phyloP scores from a whole-genome alignment of 2,888 invertebrate genomes.

The Belgica antarctica region DNA sequence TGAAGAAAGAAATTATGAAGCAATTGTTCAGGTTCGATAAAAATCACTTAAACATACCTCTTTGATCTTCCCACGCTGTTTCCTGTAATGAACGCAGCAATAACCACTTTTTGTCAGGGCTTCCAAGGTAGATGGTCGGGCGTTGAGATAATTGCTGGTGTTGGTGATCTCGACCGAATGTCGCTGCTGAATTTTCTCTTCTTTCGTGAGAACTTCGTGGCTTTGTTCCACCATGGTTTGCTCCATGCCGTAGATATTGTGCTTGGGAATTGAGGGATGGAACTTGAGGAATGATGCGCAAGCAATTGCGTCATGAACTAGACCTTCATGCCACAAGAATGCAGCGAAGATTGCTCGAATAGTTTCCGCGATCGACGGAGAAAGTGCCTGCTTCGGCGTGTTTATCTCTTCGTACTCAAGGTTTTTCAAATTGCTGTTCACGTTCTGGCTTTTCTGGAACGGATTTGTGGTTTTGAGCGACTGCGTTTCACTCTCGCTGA shows the following conservation, averaged over 20 bases:
- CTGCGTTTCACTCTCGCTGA: neutral
- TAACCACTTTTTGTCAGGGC: constrained; percentile 73
- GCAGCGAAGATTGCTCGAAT: constrained; percentile 94
- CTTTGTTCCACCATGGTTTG: constrained; percentile 1
- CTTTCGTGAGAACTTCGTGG: constrained; percentile 58
- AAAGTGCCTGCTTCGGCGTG: constrained; percentile 75
- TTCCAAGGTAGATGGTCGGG: constrained; percentile 75
- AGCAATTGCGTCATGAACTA: constrained; percentile 97
- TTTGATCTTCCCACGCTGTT: constrained; percentile 57
- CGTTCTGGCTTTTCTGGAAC: constrained; percentile 3
- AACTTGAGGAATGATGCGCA: constrained; percentile 96
- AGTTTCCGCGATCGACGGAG: constrained; percentile 89
- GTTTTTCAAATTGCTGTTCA: constrained; percentile 27
- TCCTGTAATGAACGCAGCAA: constrained; percentile 74
- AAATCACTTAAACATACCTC: constrained; percentile 45
- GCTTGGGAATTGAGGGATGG: constrained; percentile 78
- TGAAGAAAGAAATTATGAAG: neutral
- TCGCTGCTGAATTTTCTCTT: constrained; percentile 69
- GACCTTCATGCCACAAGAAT: constrained; percentile 93
- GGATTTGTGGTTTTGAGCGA: constrained; percentile 24
- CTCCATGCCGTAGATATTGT: constrained; percentile 24
- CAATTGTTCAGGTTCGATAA: neutral
- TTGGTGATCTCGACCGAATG: constrained; percentile 85
- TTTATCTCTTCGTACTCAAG: constrained; percentile 51
- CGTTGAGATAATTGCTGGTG: constrained; percentile 71